Percentiles rank a stretch among this genome's conserved stretches.
These are phyloP conservation scores for Sycophila texana DNA, from an alignment of 2,888 invertebrate species.

Conservation along the genomic window DNA sequence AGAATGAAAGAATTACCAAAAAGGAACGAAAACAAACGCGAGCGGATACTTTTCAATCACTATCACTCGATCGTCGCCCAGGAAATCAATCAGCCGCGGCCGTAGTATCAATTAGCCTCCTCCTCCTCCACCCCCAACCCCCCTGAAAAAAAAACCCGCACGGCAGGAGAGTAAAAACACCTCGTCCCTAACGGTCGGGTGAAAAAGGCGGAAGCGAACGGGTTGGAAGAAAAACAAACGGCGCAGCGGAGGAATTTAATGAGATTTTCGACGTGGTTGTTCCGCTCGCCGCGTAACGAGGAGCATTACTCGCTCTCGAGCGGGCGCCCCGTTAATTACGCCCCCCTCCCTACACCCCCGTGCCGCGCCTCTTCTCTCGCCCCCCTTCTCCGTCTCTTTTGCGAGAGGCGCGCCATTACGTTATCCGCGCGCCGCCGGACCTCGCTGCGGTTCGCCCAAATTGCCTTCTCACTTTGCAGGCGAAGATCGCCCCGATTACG, in stretches of 20 bases:
- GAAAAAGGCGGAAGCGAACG: slow-evolving; percentile 29
- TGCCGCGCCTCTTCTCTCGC: neutral
- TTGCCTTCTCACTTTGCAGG: slow-evolving; percentile 71
- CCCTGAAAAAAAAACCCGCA: neutral
- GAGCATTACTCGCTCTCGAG: slow-evolving; percentile 70
- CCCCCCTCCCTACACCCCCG: slow-evolving; percentile 57
- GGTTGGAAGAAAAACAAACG: slow-evolving; percentile 14
- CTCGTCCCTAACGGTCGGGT: neutral
- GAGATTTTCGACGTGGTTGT: slow-evolving; percentile 59
- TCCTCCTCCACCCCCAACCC: neutral
- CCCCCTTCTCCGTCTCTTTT: slow-evolving; percentile 33
- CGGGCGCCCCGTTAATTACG: slow-evolving; percentile 74
- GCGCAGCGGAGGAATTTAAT: slow-evolving; percentile 48
- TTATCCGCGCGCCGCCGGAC: slow-evolving; percentile 55
- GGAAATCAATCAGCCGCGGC: slow-evolving; percentile 37
- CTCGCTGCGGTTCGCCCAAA: slow-evolving; percentile 68
- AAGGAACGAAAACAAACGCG: neutral
- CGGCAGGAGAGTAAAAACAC: slow-evolving; percentile 14
- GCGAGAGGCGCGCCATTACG: slow-evolving; percentile 47
- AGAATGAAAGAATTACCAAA: slow-evolving; percentile 3
- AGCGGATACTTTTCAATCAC: slow-evolving; percentile 25
- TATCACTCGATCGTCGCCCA: neutral
- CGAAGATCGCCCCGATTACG: slow-evolving; percentile 62
- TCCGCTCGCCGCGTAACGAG: slow-evolving; percentile 68
- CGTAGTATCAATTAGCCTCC: slow-evolving; percentile 45